A percentile compares a stretch with the other conserved stretches of the same genome.
Conservation (phyloP, 2,113 vertebrate species). For the Perognathus longimembris region DNA sequence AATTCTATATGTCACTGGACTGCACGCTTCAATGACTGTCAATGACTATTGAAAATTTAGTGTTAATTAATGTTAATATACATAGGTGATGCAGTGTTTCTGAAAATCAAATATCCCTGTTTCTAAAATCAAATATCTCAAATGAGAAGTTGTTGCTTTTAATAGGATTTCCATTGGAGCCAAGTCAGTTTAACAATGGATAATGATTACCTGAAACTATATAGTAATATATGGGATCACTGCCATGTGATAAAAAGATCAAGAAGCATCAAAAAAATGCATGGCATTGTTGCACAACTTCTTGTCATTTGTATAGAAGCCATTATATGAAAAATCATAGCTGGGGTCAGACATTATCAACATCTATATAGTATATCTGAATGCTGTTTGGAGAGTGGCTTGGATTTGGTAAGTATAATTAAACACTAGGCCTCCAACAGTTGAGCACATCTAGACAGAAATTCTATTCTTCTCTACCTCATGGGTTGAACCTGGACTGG, state of each 20-base stretch:
- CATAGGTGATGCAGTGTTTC: too few relatives aligned
- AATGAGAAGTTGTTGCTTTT: conserved; percentile 21
- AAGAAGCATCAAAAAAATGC: too few relatives aligned
- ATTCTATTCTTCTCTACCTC: background rate
- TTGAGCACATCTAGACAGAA: background rate
- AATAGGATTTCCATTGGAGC: background rate
- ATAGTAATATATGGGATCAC: too few relatives aligned
- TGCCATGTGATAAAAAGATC: too few relatives aligned
- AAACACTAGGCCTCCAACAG: background rate
- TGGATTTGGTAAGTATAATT: background rate
- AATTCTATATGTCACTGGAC: background rate
- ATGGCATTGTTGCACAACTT: too few relatives aligned
- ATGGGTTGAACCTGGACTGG: background rate
- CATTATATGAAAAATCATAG: conserved; percentile 13
- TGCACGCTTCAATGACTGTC: background rate
- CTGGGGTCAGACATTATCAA: conserved; percentile 7
- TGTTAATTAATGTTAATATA: background rate
- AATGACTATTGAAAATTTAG: background rate
- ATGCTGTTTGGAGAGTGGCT: background rate
- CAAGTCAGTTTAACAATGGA: background rate
- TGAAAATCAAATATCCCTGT: too few relatives aligned
- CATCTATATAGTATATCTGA: background rate
- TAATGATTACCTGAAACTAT: conserved; percentile 37
- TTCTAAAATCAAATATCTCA: conserved; percentile 29
- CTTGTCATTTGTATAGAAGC: background rate